A percentile compares a stretch with the other conserved stretches of the same genome.
Evolutionary conservation across 2,888 invertebrate species (phyloP).

Genomic region (Brenthis daphne): DNA sequence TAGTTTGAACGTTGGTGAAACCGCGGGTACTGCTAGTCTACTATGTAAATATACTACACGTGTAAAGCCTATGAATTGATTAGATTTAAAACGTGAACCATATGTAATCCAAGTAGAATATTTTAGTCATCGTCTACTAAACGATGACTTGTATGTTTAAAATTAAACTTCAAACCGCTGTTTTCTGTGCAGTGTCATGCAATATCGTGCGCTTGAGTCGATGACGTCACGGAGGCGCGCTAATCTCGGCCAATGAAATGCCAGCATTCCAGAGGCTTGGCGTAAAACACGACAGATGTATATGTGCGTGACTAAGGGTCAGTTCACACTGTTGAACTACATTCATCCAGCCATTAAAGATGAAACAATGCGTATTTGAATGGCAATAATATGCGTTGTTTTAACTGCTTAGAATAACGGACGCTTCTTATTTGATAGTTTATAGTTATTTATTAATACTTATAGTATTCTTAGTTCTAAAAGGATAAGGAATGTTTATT

Average conservation of each 20-base stretch:
- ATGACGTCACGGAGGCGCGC: conserved; percentile 71
- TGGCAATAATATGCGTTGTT: not conserved
- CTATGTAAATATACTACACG: too few relatives aligned
- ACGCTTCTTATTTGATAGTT: too few relatives aligned
- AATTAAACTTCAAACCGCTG: conserved; percentile 25
- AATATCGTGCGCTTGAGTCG: conserved; percentile 56
- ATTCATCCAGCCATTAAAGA: not conserved
- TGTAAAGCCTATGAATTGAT: not conserved
- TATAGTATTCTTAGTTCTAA: too few relatives aligned
- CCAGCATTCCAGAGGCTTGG: conserved; percentile 63
- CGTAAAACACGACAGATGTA: conserved; percentile 60
- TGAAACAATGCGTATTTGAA: not conserved
- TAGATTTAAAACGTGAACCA: not conserved
- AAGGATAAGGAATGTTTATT: too few relatives aligned
- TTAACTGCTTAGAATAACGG: not conserved
- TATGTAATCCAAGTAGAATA: not conserved
- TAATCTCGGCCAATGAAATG: conserved; percentile 58
- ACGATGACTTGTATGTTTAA: not conserved
- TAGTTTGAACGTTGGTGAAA: too few relatives aligned
- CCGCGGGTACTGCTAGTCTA: too few relatives aligned
- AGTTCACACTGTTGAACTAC: not conserved
- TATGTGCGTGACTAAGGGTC: conserved; percentile 12
- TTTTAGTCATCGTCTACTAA: not conserved
- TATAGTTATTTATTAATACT: too few relatives aligned
- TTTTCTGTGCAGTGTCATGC: conserved; percentile 33